Evolutionary conservation across 1,140 invertebrate species (phyloP), one percentile per base, ranked within the genome.

Genomic region (Diorhabda elongata): DNA sequence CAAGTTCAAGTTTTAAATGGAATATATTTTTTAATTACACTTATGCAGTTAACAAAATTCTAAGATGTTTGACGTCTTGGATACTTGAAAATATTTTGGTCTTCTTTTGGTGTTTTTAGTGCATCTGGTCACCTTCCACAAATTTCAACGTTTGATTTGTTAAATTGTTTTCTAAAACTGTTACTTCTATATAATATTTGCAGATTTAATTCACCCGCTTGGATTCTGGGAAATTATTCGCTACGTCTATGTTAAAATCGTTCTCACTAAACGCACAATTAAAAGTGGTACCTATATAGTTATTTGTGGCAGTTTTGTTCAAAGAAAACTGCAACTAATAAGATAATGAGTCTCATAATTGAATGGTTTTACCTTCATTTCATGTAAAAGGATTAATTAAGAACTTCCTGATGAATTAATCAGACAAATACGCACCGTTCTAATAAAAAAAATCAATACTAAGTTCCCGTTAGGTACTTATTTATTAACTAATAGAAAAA

Each of bases 201-300:
- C n/a, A 6, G 52, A 56, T 56, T 7, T 56, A n/a, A 56, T 7
- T 56, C 52, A 56, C n/a, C 52, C 6, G 52, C 6, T 7, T 56
- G 52, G 6, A 7, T 56, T 56, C 1, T n/a, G 6, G n/a, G 52
- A 56, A 56, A 56, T 56, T n/a, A 56, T 56, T 56, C 52, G 2
- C 6, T 56, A 56, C n/a, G 6, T 56, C n/a, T 26, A 26, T 26
- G 26, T 26, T 26, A 26, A 26, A 7, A 56, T 56, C 52, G 52
- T 7, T 60, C 42, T 42, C 44, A 8, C 61, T 44, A 63, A 44
- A 63, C 61, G 42, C 42, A 63, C n/a, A 63, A 60, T 63, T n/a
- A 63, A 44, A 3, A 9, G 11, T 43, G 45, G 26, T 26, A 26
- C 26, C 26, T 26, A 26, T 26, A 52, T 52, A 8, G n/a, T 52